phyloP scores from a whole-genome alignment of 2,113 vertebrate genomes.

The Rhinolophus sinicus region DNA sequence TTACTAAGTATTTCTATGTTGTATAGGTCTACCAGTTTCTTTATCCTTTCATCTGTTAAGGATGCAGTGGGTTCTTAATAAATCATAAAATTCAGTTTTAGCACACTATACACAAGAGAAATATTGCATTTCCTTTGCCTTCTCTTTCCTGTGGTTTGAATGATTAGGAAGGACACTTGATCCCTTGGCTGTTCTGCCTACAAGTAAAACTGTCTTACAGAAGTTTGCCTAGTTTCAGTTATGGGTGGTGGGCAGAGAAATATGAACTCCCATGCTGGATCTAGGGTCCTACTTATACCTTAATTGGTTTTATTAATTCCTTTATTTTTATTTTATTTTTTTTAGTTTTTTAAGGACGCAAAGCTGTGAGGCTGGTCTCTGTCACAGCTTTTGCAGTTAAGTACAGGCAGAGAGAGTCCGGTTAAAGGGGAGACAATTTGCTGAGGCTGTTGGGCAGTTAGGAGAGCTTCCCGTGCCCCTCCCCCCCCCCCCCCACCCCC shows the following conservation, averaged over 20 bases:
- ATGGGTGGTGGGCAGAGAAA: background rate
- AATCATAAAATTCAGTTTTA: background rate
- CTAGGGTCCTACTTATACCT: background rate
- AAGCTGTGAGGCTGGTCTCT: background rate
- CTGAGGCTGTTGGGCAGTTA: background rate
- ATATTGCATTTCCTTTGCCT: background rate
- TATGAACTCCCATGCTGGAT: background rate
- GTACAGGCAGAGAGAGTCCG: background rate
- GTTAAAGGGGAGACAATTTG: background rate
- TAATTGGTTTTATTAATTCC: background rate
- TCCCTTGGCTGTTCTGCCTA: background rate
- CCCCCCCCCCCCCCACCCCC: no score
- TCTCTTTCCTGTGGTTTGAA: conserved; percentile 42
- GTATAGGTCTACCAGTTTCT: background rate
- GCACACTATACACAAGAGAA: background rate
- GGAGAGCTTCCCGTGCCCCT: background rate
- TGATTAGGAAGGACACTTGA: conserved; percentile 17
- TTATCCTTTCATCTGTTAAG: background rate
- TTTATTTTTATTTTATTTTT: background rate
- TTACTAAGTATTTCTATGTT: background rate
- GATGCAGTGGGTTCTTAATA: background rate
- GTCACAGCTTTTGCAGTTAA: background rate
- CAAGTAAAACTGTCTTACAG: background rate
- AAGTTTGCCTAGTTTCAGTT: conserved; percentile 32
- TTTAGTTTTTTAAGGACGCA: background rate